Evolutionary conservation across 2,888 invertebrate species (phyloP), one percentile per base, ranked within the genome.

Genomic region (Polia nebulosa): DNA sequence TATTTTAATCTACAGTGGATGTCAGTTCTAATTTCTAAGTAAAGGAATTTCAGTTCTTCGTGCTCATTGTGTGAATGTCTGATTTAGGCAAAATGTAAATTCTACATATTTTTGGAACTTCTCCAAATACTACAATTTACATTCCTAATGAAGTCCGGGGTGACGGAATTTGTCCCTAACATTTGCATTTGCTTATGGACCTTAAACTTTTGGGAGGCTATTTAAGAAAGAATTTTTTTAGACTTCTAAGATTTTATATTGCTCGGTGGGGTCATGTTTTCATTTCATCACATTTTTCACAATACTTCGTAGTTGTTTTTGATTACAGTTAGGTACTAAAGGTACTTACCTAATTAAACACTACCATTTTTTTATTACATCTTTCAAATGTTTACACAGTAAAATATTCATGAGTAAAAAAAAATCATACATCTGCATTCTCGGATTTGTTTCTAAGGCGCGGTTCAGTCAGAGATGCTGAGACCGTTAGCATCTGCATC

Each of bases 121-220:
- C 52, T 67, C 61, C 49, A 59, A 76, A 80, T 80, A 47, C 29
- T 76, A 25, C 11, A 47, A 76, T 76, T 80, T 70, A 55, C 77
- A 76, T 76, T 52, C 20, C 13, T 52, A 76, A 80, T 55, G 29
- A 56, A 76, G 36, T 34, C 36, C 41, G 17, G 58, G 58, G 57
- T 51, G 58, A 55, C n/a, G 13, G 29, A 77, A 61, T 68, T 53
- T 55, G 15, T 44, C 6, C 47, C 36, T 25, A 20, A 41, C 20
- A 51, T 76, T 76, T 49, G 58, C 20, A 61, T 58, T 63, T 64
- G 11, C n/a, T 44, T 36, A 41, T 32, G 27, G 9, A 44, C 41
- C 20, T 25, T 13, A 39, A 52, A 53, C n/a, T 55, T 41, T 55
- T 25, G 1, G 17, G 57, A 44, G 9, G 41, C 52, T 22, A 11